Base-by-base conservation (phyloP, 1,140 invertebrate genomes). In the Araneus ventricosus region DNA sequence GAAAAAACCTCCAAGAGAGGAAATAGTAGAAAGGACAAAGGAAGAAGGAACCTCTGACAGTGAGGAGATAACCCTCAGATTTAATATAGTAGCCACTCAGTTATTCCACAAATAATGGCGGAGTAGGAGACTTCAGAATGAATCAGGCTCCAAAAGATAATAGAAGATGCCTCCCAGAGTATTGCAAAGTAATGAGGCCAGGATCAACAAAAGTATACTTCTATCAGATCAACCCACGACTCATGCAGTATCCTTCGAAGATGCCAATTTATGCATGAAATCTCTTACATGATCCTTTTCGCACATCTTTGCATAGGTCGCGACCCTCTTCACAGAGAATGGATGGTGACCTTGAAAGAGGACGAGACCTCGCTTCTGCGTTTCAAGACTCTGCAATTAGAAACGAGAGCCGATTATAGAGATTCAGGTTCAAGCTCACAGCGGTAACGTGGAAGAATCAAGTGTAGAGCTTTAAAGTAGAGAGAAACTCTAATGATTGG, bases 1-100 rank as follows among this genome's bases (percentile, higher is more conserved):
- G 30, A 45, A 80, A n/a, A 93, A 30, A 41, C 37, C 85, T 22
- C 37, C 82, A n/a, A 87, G n/a, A 61, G 63, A 88, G n/a, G 59
- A 59, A 24, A 20, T 2, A 39, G 39, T 52, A n/a, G 84, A 80
- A 61, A 93, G 37, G n/a, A 20, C 34, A 5, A 34, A 45, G n/a
- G 20, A 93, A 59, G 7, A 70, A 88, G 88, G 63, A 87, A 37
- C 10, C 8, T 52, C 17, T 52, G 37, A 27, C 10, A 20, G 41
- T 22, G 91, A 87, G 8, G 90, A 41, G 57, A 20, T 22, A 87
- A 63, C 80, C 85, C 3, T 93, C 91, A 39, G 91, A 93, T 61
- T 79, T 5, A 86, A 88, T 57, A 63, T 4, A 88, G 84, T 41
- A 57, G 59, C 8, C 41, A 87, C 4, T 85, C 80, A 4, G 39